A percentile compares a stretch with the other conserved stretches of the same genome.
Evolutionary conservation across 2,113 vertebrate genomes (phyloP).

Genomic region (Climacteris rufus): DNA sequence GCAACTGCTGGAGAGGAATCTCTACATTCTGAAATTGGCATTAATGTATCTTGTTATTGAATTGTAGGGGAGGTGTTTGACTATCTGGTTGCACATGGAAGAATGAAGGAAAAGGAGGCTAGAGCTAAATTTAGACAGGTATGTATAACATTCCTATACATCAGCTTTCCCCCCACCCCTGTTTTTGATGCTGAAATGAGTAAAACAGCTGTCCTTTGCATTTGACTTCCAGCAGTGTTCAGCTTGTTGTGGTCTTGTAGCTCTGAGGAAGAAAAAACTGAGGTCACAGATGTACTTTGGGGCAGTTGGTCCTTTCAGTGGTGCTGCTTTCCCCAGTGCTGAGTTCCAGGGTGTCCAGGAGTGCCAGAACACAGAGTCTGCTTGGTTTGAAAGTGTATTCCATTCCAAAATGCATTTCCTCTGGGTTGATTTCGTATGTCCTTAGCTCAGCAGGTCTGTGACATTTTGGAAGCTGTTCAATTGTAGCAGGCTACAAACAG

Average conservation of each 20-base stretch:
- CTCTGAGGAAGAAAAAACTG: neutral
- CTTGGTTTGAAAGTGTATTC: neutral
- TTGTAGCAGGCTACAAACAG: neutral
- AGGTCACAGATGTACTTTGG: neutral
- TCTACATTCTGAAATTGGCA: neutral
- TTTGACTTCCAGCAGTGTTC: neutral
- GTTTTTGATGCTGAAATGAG: slow-evolving; percentile 15
- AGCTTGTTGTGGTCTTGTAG: neutral
- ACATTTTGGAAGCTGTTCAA: neutral
- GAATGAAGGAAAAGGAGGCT: slow-evolving; percentile 99
- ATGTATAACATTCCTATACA: slow-evolving; percentile 45
- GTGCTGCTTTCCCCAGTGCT: neutral
- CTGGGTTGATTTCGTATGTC: neutral
- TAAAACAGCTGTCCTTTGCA: neutral
- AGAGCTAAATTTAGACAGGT: slow-evolving; percentile 99
- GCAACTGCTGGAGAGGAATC: neutral
- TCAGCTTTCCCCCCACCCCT: neutral
- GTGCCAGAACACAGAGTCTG: neutral
- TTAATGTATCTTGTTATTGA: neutral
- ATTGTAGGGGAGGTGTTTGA: slow-evolving; percentile 94
- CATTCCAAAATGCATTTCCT: neutral
- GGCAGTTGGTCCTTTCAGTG: neutral
- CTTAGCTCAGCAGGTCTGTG: neutral
- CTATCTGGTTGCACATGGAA: slow-evolving; percentile 98
- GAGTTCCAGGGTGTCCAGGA: neutral